Conservation (phyloP, 2,113 vertebrate genomes). For the Dryoscopus gambensis region DNA sequence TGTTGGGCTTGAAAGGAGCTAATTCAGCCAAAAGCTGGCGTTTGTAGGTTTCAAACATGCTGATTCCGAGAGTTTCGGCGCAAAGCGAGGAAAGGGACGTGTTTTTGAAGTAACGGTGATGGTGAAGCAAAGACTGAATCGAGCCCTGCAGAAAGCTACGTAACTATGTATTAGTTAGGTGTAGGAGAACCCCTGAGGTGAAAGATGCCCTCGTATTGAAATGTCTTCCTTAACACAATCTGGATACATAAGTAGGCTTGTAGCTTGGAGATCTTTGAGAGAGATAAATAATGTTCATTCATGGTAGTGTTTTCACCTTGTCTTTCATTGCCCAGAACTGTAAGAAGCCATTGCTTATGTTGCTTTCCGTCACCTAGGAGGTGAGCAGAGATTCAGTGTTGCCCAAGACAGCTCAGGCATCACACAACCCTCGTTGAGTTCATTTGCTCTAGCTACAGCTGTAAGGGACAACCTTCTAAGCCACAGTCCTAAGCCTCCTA, state of each 20-base stretch:
- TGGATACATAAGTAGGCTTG: neutral
- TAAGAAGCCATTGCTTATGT: neutral
- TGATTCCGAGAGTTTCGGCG: neutral
- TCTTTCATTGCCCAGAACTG: neutral
- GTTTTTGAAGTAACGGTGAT: neutral
- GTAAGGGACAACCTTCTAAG: neutral
- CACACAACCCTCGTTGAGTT: rapidly evolving
- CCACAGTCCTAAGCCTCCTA: neutral
- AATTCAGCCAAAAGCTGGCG: neutral
- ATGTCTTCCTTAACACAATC: too few relatives aligned
- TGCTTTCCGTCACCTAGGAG: neutral
- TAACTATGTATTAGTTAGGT: neutral
- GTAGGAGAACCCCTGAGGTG: neutral
- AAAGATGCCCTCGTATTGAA: neutral
- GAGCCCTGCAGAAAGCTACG: neutral
- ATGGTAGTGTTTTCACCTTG: rapidly evolving
- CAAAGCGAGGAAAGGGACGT: neutral
- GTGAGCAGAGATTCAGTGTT: neutral
- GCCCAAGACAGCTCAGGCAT: neutral
- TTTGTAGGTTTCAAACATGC: neutral
- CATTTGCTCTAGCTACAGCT: neutral
- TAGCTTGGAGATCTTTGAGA: neutral
- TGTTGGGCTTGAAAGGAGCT: slow-evolving; percentile 14
- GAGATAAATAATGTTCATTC: rapidly evolving
- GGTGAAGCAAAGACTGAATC: neutral